A percentile compares a stretch with the other conserved stretches of the same genome.
These are phyloP conservation scores for Lymantria dispar DNA, from an alignment of 2,888 invertebrate species.

Conservation along the genomic window DNA sequence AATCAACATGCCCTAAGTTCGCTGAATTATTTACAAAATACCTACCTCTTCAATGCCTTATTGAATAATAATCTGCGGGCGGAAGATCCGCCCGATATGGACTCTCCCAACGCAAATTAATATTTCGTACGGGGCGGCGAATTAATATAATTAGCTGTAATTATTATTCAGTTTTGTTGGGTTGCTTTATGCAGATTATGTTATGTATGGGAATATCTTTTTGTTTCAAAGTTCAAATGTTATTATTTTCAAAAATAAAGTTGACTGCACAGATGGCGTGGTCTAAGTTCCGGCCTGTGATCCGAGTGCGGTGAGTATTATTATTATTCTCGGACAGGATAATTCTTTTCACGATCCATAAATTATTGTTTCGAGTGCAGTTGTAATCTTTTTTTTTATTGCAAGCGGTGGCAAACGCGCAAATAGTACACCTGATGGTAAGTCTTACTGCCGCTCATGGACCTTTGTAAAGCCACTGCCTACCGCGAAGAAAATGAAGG, in stretches of 20 bases:
- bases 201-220: slow-evolving; percentile 26
- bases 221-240: not conserved
- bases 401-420: too few species aligned
- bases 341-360: too few species aligned
- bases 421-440: too few species aligned
- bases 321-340: too few species aligned
- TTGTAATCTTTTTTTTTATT: too few species aligned
- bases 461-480: too few species aligned
- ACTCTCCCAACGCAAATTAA: slow-evolving; percentile 62
- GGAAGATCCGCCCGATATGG: slow-evolving; percentile 47
- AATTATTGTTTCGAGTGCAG: too few species aligned
- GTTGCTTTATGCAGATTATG: slow-evolving; percentile 26
- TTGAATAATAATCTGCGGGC: slow-evolving; percentile 69
- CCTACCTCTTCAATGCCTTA: slow-evolving; percentile 60
- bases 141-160: slow-evolving; percentile 68
- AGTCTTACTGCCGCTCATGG: too few species aligned
- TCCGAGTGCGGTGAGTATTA: too few species aligned
- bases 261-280: not conserved
- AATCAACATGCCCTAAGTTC: slow-evolving; percentile 24
- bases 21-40: slow-evolving; percentile 45
- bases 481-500: too few species aligned
- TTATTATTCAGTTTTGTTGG: slow-evolving; percentile 38
- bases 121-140: slow-evolving; percentile 49
- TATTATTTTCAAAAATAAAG: not conserved
- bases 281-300: too few species aligned